Base-by-base conservation (phyloP, 2,113 vertebrate species). In the Lathamus discolor region DNA sequence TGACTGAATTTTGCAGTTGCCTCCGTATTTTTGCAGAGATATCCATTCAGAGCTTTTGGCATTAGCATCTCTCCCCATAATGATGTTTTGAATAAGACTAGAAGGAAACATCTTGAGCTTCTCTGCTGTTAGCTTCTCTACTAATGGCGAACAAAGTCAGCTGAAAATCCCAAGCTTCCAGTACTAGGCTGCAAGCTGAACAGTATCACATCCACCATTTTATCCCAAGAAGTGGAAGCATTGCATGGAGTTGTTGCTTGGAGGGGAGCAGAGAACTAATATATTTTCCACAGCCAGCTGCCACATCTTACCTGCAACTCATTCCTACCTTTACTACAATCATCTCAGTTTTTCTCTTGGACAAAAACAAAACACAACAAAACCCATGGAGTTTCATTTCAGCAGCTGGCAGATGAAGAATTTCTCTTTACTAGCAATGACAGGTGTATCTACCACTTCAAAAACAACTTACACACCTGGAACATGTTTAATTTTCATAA, bases 401-500 rank as follows among this genome's bases (percentile, higher is more conserved):
- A 83, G 27, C 93, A 92, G 70, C 46, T 89, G 57, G 8, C 67
- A 62, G 55, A 93, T 46, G 54, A 93, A 96, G 72, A 93, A 91
- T 86, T 92, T 93, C 80, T 89, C 88, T 75, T 55, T 68, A 93
- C 70, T 86, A 92, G 29, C 74, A 94, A 83, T 43, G 51, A 64
- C 95, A 97, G 94, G 97, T 97, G 93, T 92, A 95, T 75, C 76
- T 81, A 72, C 49, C 75, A 95, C 90, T 96, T 92, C 90, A 92
- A 95, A 96, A 95, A 35, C 66, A 83, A 88, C 33, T 87, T 82
- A 85, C 78, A 96, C 97, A 97, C 97, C 96, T 97, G 97, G 97
- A 97, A 96, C 70, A 95, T 92, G 96, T 97, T 97, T 96, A 93
- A 96, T 90, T 97, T 96, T 97, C 96, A 94, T 97, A 96, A 97